Percentiles rank a stretch among this genome's conserved stretches.
phyloP scores from a whole-genome alignment of 1,140 invertebrate species.

The Hyles vespertilio region DNA sequence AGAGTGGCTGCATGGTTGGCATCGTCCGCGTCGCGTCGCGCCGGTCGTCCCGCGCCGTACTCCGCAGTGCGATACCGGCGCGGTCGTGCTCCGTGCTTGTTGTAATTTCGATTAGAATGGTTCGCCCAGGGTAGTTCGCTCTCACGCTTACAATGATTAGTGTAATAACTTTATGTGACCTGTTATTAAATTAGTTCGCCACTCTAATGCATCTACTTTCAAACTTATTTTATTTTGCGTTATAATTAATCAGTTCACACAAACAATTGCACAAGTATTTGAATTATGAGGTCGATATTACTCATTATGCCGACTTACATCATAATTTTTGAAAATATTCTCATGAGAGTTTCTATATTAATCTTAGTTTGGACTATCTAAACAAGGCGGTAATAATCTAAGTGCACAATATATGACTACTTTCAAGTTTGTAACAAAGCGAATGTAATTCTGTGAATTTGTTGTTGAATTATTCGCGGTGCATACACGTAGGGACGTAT shows the following conservation, averaged over 20 bases:
- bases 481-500: slow-evolving; percentile 21
- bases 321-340: background rate
- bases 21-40: slow-evolving; percentile 6
- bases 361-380: background rate
- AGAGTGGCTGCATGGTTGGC: slow-evolving; percentile 19
- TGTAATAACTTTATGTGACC: slow-evolving; percentile 43
- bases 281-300: no score
- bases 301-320: no score
- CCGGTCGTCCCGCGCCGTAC: slow-evolving; percentile 14
- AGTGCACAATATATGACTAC: slow-evolving; percentile 1
- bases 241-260: slow-evolving; percentile 4
- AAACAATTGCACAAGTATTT: background rate
- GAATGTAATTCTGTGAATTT: slow-evolving; percentile 13
- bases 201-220: background rate
- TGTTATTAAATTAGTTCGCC: slow-evolving; percentile 32
- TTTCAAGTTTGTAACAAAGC: slow-evolving; percentile 7
- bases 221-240: background rate
- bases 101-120: slow-evolving; percentile 58
- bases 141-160: slow-evolving; percentile 61
- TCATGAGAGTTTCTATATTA: background rate
- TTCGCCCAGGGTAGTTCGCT: slow-evolving; percentile 55
- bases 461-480: slow-evolving; percentile 22
- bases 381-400: background rate
- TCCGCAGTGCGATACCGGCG: slow-evolving; percentile 40
- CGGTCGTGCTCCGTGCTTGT: slow-evolving; percentile 57